A percentile compares a stretch with the other conserved stretches of the same genome.
Conservation (phyloP, 2,113 vertebrate species). For the Chaetorhynchus papuensis region DNA sequence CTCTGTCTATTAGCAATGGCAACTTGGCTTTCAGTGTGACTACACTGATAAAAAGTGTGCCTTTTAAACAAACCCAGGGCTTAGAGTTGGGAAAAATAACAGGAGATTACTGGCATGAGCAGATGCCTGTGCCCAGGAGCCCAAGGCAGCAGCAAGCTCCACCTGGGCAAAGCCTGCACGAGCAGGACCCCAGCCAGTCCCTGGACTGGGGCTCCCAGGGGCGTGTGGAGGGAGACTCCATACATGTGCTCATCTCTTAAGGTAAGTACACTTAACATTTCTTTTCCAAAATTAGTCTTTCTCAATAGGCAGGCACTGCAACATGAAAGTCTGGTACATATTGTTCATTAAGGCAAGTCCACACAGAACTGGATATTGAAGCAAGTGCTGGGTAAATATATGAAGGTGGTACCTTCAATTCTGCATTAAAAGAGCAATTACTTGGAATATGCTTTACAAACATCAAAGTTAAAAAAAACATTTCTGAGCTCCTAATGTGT, state of each 20-base stretch:
- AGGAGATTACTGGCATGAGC: background rate
- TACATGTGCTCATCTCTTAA: background rate
- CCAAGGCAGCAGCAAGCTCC: background rate
- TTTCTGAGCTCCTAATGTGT: slow-evolving; percentile 51
- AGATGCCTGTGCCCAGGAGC: background rate
- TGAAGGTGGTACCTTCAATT: background rate
- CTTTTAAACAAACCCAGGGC: background rate
- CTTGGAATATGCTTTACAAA: slow-evolving; percentile 1
- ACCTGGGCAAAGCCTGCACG: accelerated
- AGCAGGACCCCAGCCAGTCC: background rate
- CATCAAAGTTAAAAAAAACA: slow-evolving; percentile 20
- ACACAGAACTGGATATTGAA: background rate
- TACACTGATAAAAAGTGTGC: background rate
- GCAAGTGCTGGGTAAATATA: background rate
- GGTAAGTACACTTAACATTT: background rate
- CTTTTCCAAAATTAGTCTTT: background rate
- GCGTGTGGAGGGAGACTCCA: background rate
- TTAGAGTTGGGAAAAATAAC: background rate
- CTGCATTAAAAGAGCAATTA: slow-evolving; percentile 53
- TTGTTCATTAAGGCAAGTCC: background rate
- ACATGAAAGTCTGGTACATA: background rate
- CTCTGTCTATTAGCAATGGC: background rate
- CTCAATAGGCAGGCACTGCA: background rate
- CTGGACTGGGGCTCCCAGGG: background rate
- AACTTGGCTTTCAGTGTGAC: background rate